phyloP scores from a whole-genome alignment of 2,797 vertebrate genomes.

The Pteropus rufus region DNA sequence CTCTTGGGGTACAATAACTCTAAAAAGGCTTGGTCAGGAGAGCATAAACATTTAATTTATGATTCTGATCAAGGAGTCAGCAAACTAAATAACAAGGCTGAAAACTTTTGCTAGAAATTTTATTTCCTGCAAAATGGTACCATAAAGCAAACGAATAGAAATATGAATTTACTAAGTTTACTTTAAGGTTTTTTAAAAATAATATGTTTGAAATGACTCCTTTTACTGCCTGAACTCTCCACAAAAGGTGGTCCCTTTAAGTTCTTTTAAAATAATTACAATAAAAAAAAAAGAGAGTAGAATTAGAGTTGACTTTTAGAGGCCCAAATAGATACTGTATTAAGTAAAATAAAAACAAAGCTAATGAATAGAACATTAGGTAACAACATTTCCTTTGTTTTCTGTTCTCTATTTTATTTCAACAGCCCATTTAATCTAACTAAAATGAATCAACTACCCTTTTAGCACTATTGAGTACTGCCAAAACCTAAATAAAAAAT shows the following conservation, averaged over 20 bases:
- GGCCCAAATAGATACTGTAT: neutral
- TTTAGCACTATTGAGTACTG: neutral
- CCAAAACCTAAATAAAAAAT: neutral
- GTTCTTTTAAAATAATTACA: conserved; percentile 25
- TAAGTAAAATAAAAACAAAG: conserved; percentile 32
- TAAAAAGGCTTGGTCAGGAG: neutral
- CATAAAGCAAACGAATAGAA: conserved; percentile 5
- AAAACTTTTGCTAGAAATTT: neutral
- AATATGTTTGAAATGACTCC: neutral
- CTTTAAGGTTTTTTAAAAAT: neutral
- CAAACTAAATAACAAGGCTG: neutral
- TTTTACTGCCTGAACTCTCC: neutral
- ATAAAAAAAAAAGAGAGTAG: neutral
- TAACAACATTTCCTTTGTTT: neutral
- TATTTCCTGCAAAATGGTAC: neutral
- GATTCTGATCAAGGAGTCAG: neutral
- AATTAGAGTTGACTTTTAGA: neutral
- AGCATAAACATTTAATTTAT: neutral
- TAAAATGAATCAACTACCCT: neutral
- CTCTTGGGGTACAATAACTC: neutral
- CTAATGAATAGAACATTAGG: neutral
- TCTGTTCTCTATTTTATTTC: neutral
- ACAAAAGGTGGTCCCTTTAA: neutral
- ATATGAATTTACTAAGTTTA: conserved; percentile 5
- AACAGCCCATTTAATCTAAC: neutral